Base-by-base conservation (phyloP, 1,140 invertebrate species). In the Octopus sinensis region DNA sequence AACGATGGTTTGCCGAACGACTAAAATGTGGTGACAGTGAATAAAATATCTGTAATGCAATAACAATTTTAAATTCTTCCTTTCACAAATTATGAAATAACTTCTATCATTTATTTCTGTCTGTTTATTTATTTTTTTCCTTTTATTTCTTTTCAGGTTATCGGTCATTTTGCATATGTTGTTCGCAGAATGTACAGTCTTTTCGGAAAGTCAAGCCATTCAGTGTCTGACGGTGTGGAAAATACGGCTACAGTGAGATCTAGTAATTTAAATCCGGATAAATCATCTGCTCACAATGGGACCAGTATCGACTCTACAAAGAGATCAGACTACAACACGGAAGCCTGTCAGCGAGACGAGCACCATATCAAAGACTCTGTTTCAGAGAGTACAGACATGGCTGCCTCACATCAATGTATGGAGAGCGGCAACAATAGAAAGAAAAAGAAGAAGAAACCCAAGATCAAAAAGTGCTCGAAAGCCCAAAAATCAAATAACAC, bases 381-480 rank as follows among this genome's bases (percentile, higher is more conserved):
- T 73, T 73, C 68, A 23, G 68, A 73, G 30, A 13, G 68, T 73
- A 23, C 68, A 23, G 13, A 23, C 30, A 23, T 73, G 68, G 68
- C 68, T 73, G 6, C 68, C 68, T 13, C 68, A 73, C 13, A 73
- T 73, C 68, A 73, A 73, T 23, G 30, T 73, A 73, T 73, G 68
- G 68, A 13, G 68, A 6, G 68, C 68, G 6, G 17, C 7, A 73
- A 73, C 17, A 73, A 73, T 73, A 73, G 30, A 73, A 73, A 73
- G 68, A 73, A 73, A 73, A 73, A 73, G 68, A 73, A 73, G 68
- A 73, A 73, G 30, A 73, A 13, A 23, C 17, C 9, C 68, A 73
- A 73, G 68, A 73, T 6, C 68, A 73, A 73, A 23, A 73, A 23
- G 68, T 6, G 5, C 30, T 13, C 68, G 68, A 73, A 73, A 73